Percentiles rank a stretch among this genome's conserved stretches.
Conservation (phyloP, 2,888 invertebrate genomes). For the Leptarthrus brevirostris region DNA sequence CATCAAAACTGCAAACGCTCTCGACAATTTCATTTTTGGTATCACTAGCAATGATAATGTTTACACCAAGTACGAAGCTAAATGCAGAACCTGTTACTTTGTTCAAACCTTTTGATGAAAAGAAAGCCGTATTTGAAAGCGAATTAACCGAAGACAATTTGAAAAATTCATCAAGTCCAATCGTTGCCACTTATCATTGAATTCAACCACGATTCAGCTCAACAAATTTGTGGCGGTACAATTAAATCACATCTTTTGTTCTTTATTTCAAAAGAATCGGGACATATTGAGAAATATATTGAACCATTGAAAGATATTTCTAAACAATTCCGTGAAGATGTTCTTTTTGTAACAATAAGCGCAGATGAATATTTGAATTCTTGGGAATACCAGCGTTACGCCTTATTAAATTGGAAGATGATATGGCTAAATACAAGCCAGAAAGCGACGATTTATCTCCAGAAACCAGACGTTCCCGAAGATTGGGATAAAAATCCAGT, state of each 20-base stretch:
- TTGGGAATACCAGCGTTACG: slow-evolving; percentile 96
- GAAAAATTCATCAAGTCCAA: too few species aligned
- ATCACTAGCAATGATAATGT: slow-evolving; percentile 84
- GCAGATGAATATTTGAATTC: slow-evolving; percentile 98
- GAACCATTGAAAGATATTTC: slow-evolving; percentile 86
- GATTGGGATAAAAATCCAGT: slow-evolving; percentile 98
- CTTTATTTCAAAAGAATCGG: slow-evolving; percentile 92
- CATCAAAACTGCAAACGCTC: slow-evolving; percentile 79
- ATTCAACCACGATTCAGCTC: slow-evolving; percentile 97
- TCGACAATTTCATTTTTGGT: slow-evolving; percentile 92
- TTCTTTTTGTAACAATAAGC: slow-evolving; percentile 96
- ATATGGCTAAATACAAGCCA: slow-evolving; percentile 98
- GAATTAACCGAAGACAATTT: slow-evolving; percentile 76
- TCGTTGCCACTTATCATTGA: slow-evolving; percentile 92
- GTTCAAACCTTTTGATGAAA: slow-evolving; percentile 96
- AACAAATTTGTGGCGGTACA: slow-evolving; percentile 98
- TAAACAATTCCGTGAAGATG: slow-evolving; percentile 88
- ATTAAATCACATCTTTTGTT: slow-evolving; percentile 96
- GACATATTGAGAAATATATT: slow-evolving; percentile 83
- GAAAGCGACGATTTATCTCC: slow-evolving; percentile 65
- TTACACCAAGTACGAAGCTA: slow-evolving; percentile 81
- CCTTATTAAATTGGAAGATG: slow-evolving; percentile 93
- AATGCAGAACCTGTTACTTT: slow-evolving; percentile 84
- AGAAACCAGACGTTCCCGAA: slow-evolving; percentile 86
- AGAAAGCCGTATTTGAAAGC: slow-evolving; percentile 78